Conservation (phyloP, 2,797 vertebrate genomes). For the Sorex maritimensis region DNA sequence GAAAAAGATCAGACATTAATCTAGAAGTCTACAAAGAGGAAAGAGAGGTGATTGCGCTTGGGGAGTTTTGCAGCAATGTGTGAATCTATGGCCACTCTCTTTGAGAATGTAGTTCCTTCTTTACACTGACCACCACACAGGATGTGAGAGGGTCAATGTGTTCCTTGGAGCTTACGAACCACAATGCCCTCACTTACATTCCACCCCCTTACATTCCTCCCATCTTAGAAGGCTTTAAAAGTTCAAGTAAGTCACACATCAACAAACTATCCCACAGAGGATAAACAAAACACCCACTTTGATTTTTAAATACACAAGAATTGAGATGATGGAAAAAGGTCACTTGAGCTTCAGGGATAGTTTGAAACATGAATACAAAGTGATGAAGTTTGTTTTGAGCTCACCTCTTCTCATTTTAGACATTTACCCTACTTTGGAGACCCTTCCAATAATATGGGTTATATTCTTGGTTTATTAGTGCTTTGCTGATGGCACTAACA, state of each 20-base stretch:
- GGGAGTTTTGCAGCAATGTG: constrained; percentile 6
- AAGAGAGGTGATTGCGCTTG: not conserved
- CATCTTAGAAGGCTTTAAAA: constrained; percentile 36
- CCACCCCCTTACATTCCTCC: constrained; percentile 60
- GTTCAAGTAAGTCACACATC: constrained; percentile 15
- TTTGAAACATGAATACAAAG: too few relatives aligned
- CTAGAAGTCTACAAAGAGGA: not conserved
- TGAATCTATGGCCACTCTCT: not conserved
- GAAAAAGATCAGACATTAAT: not conserved
- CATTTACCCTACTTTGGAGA: not conserved
- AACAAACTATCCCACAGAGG: not conserved
- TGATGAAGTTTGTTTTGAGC: not conserved
- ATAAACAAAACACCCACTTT: constrained; percentile 15
- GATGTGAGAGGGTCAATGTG: not conserved
- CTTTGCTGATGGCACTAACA: not conserved
- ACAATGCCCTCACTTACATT: constrained; percentile 8
- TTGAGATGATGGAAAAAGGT: not conserved
- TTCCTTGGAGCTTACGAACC: not conserved
- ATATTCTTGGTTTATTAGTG: not conserved
- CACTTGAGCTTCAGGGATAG: not conserved
- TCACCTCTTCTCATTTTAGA: not conserved
- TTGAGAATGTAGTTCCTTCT: not conserved
- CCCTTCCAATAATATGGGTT: not conserved
- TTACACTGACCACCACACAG: not conserved
- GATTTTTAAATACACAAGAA: not conserved